Percentiles rank a stretch among this genome's conserved stretches.
Conservation (phyloP, 2,888 invertebrate genomes). For the Dyspetes luteomarginatus region DNA sequence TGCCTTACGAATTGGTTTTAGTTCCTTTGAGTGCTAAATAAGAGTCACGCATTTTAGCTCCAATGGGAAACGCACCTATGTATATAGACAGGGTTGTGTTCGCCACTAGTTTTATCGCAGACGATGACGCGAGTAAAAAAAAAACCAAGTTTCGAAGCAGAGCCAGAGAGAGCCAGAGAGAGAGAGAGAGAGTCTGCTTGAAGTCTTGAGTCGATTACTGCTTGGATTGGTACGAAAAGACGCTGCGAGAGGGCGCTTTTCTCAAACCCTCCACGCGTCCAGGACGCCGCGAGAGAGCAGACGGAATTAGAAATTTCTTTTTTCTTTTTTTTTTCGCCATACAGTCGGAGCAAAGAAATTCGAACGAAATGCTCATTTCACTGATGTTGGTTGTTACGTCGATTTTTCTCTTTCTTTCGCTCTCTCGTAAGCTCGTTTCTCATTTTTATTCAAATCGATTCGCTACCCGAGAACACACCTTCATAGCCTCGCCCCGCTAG, state of each 20-base stretch:
- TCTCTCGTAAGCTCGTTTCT: slow-evolving; percentile 53
- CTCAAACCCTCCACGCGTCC: slow-evolving; percentile 17
- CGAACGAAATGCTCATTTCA: slow-evolving; percentile 58
- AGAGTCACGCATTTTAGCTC: slow-evolving; percentile 45
- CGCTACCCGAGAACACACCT: slow-evolving; percentile 50
- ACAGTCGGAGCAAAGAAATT: slow-evolving; percentile 47
- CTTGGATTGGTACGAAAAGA: slow-evolving; percentile 47
- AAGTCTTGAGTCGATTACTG: slow-evolving; percentile 60
- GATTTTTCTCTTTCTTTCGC: slow-evolving; percentile 21
- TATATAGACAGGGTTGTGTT: slow-evolving; percentile 13
- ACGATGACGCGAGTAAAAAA: slow-evolving; percentile 42
- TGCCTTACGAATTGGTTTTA: slow-evolving; percentile 36
- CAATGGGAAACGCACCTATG: slow-evolving; percentile 29
- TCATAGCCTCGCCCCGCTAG: not conserved
- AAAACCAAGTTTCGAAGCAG: not conserved
- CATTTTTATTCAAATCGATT: slow-evolving; percentile 66
- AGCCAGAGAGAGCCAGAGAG: not conserved
- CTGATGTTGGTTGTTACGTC: slow-evolving; percentile 45
- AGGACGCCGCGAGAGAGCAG: slow-evolving; percentile 21
- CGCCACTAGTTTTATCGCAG: slow-evolving; percentile 43
- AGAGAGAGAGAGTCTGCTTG: slow-evolving; percentile 45
- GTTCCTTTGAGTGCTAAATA: slow-evolving; percentile 30
- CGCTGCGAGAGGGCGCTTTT: slow-evolving; percentile 25
- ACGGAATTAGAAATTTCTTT: slow-evolving; percentile 61
- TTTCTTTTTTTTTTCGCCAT: slow-evolving; percentile 13